Base-by-base conservation (phyloP, 30 jellyfish, hydroid and myxozoan genomes). In the Aurelia aurita region DNA sequence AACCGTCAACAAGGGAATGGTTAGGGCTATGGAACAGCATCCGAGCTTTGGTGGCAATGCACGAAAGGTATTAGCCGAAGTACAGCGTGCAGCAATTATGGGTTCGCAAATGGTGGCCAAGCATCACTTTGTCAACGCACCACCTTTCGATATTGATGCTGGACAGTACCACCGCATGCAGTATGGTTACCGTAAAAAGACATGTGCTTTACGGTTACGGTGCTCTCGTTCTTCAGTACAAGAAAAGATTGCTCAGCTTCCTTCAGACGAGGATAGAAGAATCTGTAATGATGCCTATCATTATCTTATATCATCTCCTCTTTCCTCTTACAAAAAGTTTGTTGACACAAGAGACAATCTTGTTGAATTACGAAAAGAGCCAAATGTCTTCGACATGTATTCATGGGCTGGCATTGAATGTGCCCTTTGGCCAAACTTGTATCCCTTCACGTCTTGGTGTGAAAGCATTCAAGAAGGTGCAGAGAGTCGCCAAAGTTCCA, bases 391-490 rank as follows among this genome's bases (percentile, higher is more conserved):
- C 7, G 81, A 69, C 16, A 23, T 69, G 27, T 32, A 26, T 12
- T 2, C 58, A 20, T 78, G 74, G 79, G 79, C n/a, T n/a, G n/a
- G n/a, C n/a, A n/a, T 81, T 15, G 84, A 81, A 49, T 81, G 85
- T 64, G 84, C 77, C 4, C 67, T 81, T 5, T 66, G 75, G 84
- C 91, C 91, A 20, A 35, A 23, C 29, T 47, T 80, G 20, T 80
- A 80, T 31, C 91, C 91, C 5, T 65, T 49, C 45, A 81, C 85
- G 3, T 27, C 59, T 43, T 51, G 84, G 84, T 81, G 91, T 81
- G 91, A 81, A 10, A 65, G 77, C 25, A 23, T 44, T 19, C 62
- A 13, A 8, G 77, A 79, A 16, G 80, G 81, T 16, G 43, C 3
- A 2, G 43, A 31, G 5, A 31, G 11, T 21, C 34, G 34, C 3